Conservation (phyloP, 1,140 invertebrate species). For the Ips nitidus region DNA sequence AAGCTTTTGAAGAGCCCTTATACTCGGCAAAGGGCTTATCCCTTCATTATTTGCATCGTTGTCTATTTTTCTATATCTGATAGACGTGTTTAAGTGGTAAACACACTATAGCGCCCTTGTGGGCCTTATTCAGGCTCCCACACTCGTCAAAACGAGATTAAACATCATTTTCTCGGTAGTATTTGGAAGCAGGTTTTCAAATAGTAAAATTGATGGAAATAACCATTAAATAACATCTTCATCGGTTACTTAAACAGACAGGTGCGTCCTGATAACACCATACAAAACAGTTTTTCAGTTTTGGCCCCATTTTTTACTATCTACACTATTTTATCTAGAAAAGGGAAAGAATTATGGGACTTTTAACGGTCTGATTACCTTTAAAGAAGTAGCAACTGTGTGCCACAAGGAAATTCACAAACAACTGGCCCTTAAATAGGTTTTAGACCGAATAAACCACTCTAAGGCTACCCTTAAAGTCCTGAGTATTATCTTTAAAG, state of each 20-base stretch:
- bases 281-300: conserved; percentile 1
- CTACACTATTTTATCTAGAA: conserved; percentile 2
- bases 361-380: neutral
- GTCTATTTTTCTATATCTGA: conserved; percentile 19
- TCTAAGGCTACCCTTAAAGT: no score
- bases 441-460: no score
- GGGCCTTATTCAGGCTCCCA: neutral
- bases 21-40: conserved; percentile 6
- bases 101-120: conserved; percentile 5
- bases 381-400: no score
- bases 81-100: conserved; percentile 17
- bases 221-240: no score
- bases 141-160: no score
- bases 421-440: no score
- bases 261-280: neutral
- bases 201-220: no score
- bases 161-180: no score
- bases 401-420: no score
- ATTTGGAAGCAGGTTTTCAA: no score
- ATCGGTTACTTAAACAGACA: neutral
- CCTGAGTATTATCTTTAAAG: no score
- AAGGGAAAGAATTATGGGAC: conserved; percentile 1
- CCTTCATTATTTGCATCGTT: conserved; percentile 2
- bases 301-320: neutral
- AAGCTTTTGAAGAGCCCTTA: neutral